Base-by-base conservation (phyloP, 2,888 invertebrate genomes). In the Chrysolina haemoptera region DNA sequence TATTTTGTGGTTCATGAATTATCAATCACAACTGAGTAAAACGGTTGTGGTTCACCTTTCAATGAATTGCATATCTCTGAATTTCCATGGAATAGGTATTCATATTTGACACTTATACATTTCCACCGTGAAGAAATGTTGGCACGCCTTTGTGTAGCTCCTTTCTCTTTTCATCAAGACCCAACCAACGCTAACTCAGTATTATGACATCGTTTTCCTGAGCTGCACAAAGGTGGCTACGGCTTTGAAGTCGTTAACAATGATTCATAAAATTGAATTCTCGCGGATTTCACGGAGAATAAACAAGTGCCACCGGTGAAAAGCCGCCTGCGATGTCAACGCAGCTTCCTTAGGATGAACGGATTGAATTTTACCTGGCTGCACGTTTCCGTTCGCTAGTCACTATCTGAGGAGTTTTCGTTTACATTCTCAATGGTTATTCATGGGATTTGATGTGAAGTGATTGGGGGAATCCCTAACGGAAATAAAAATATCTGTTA, bases 141-240 rank as follows among this genome's bases (percentile, higher is more conserved):
- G 11, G 43, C 3, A 43, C 14, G 14, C 14, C 20, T 18, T 4
- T 20, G 53, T 18, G 12, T 5, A 20, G 22, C 20, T 53, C 12
- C 53, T 22, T 20, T 20, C 20, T 20, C 20, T 5, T 64, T 22
- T 64, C 14, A 22, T 64, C 22, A 18, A 35, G 22, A 64, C 20
- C 14, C 22, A 14, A 14, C 64, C 11, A 14, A 11, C 16, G 64
- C 22, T 64, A 55, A 65, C 43, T 70, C 40, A 53, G 40, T 40
- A 53, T 35, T 53, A 55, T 55, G 40, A 70, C 64, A 55, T 64
- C 70, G 64, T 70, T 70, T 70, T 55, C 35, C 16, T 63, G 20
- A 43, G 43, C 12, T 55, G 22, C 64, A 65, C 55, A 65, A 70
- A 68, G 62, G 62, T 43, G 22, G 62, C 40, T 22, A 55, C 41